Evolutionary conservation across 2,888 invertebrate genomes (phyloP), one percentile per base, ranked within the genome.

Genomic region (Arenicola marina): DNA sequence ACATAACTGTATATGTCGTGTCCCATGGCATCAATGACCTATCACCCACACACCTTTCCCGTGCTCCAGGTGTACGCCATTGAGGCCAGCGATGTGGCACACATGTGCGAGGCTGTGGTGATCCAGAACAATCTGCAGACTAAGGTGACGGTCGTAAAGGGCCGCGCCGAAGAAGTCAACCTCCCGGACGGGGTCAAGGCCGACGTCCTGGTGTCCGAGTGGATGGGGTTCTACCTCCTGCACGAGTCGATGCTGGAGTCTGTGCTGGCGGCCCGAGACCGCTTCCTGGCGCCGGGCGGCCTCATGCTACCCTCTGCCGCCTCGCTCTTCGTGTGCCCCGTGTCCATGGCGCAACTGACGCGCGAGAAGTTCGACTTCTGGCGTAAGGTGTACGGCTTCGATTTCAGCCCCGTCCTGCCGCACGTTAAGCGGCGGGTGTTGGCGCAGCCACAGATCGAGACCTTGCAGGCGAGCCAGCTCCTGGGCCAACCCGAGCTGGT

Each of bases 151-250:
- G 79, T 83, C 2, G 71, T 81, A 0, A 75, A 79, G 48, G 71
- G 73, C 2, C 53, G 65, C 4, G 74, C 80, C 2, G 83, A 83
- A 63, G 74, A 79, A 7, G 69, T 77, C 1, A 65, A 69, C 18
- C 64, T 82, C 2, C 76, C 76, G 2, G 72, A 71, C 18, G 81
- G 68, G 77, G 44, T 63, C 48, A 56, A 69, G 26, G 80, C 78
- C 1, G 82, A 83, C 66, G 66, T 83, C 18, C 76, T 83, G 2
- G 71, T 83, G 21, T 81, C 82, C 0, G 83, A 83, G 66, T 83
- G 83, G 83, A 83, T 83, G 83, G 83, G 83, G 0, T 82, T 83
- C 68, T 83, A 83, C 63, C 70, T 83, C 28, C 69, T 83, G 1
- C 83, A 83, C 58, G 83, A 83, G 63, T 78, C 80, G 1, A 83